Percentiles rank a stretch among this genome's conserved stretches.
Conservation (phyloP, 2,113 vertebrate genomes). For the Emydocephalus ijimae region DNA sequence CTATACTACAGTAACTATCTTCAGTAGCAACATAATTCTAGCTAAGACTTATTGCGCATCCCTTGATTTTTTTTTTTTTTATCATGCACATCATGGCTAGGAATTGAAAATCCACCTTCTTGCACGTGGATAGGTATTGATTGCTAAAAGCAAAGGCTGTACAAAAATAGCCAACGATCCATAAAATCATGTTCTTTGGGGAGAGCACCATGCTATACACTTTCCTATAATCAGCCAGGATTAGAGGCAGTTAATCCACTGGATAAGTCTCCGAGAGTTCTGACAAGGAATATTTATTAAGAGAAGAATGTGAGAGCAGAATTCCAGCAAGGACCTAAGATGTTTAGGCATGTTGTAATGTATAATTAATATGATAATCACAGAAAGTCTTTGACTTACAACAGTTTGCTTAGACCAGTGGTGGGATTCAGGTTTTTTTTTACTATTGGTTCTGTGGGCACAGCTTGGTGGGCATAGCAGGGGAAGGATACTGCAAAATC, state of each 20-base stretch:
- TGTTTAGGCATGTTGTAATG: not conserved
- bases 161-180: not conserved
- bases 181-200: not conserved
- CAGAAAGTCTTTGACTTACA: not conserved
- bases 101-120: not conserved
- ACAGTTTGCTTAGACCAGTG: no score
- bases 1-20: not conserved
- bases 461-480: no score
- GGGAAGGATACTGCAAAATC: no score
- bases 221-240: not conserved
- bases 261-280: not conserved
- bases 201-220: not conserved
- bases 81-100: not conserved
- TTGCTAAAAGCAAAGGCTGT: not conserved
- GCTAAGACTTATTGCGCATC: not conserved
- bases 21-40: not conserved
- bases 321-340: not conserved
- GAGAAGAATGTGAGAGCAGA: not conserved
- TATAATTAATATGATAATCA: not conserved
- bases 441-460: no score
- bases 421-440: no score
- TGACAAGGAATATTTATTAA: not conserved
- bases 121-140: not conserved
- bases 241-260: not conserved
- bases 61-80: not conserved